Percentiles rank a stretch among this genome's conserved stretches.
These are phyloP conservation scores for Leptoteleia sp. DNA, from an alignment of 1,140 invertebrate species.

Conservation along the genomic window DNA sequence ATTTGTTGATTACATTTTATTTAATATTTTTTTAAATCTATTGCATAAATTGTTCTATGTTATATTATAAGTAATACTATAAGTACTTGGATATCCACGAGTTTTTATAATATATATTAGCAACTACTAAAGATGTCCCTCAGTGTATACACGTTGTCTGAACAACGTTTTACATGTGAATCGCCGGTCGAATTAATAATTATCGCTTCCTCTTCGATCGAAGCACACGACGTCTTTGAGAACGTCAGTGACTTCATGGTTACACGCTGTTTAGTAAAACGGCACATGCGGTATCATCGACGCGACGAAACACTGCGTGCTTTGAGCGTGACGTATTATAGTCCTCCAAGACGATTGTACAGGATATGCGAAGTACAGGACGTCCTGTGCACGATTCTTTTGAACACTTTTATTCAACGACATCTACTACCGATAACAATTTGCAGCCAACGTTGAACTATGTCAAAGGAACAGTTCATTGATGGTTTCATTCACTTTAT, in stretches of 20 bases:
- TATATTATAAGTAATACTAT: no score
- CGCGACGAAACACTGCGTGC: slow-evolving; percentile 39
- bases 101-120: no score
- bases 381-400: slow-evolving; percentile 70
- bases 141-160: no score
- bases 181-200: slow-evolving; percentile 33
- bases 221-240: slow-evolving; percentile 40
- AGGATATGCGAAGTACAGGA: slow-evolving; percentile 75
- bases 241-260: slow-evolving; percentile 45
- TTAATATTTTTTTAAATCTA: no score
- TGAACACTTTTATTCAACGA: slow-evolving; percentile 22
- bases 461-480: slow-evolving; percentile 27
- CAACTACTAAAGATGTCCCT: no score
- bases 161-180: slow-evolving; percentile 22
- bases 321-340: slow-evolving; percentile 68
- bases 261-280: slow-evolving; percentile 62
- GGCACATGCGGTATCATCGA: slow-evolving; percentile 37
- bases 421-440: slow-evolving; percentile 23
- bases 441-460: slow-evolving; percentile 14
- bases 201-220: slow-evolving; percentile 36
- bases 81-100: no score
- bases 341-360: slow-evolving; percentile 51
- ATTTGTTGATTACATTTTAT: no score
- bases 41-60: no score
- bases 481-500: slow-evolving; percentile 41